Conservation (phyloP, 2,797 vertebrate genomes). For the Streptopelia turtur region DNA sequence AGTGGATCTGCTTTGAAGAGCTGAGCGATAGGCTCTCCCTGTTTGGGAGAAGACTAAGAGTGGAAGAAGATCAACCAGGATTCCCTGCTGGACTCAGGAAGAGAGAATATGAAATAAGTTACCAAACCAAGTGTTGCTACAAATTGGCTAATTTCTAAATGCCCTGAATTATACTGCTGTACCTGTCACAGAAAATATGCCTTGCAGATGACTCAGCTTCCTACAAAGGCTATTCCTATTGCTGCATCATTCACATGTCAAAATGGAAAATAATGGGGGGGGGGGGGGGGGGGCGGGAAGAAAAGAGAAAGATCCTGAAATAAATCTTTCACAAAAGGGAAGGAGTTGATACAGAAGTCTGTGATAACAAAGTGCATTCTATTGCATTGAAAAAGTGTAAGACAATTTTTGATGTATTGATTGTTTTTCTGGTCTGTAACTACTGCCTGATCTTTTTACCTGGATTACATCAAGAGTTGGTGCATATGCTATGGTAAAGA, state of each 20-base stretch:
- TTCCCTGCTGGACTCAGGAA: background rate
- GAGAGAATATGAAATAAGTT: background rate
- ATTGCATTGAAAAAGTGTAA: background rate
- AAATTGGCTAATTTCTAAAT: background rate
- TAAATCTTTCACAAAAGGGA: background rate
- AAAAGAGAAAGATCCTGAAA: background rate
- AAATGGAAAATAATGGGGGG: background rate
- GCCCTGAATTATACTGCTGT: background rate
- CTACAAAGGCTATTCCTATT: background rate
- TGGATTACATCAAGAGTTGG: background rate
- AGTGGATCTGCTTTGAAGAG: background rate
- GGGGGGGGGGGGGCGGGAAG: too few species aligned
- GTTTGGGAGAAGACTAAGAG: background rate
- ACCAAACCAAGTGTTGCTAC: background rate
- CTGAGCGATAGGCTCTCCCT: background rate
- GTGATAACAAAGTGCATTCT: background rate
- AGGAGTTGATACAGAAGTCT: background rate
- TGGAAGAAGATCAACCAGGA: background rate
- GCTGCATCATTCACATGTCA: background rate
- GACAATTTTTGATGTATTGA: background rate
- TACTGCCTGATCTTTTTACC: background rate
- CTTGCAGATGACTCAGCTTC: background rate
- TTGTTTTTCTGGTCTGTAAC: background rate
- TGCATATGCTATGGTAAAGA: background rate
- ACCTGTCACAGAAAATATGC: background rate